Evolutionary conservation across 2,888 invertebrate species (phyloP).

Genomic region (Odontomyia ornata): DNA sequence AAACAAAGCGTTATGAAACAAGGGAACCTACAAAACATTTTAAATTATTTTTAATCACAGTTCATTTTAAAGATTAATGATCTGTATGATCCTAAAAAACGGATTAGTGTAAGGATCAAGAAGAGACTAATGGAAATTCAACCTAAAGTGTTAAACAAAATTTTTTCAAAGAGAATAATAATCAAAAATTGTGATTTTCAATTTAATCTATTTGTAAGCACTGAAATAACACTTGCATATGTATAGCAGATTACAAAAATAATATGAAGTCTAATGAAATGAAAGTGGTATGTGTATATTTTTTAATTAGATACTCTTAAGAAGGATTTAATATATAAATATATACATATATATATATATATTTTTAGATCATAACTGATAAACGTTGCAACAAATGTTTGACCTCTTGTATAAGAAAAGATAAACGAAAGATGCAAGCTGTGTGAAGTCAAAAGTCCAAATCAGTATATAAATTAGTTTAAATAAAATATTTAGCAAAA

Average conservation of each 20-base stretch:
- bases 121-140: constrained; percentile 12
- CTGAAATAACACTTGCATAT: constrained; percentile 4
- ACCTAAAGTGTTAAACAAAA: neutral
- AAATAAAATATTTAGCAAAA: neutral
- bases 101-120: neutral
- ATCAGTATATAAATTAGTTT: constrained; percentile 6
- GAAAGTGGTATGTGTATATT: constrained; percentile 29
- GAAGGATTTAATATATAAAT: constrained; percentile 29
- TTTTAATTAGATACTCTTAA: constrained; percentile 17
- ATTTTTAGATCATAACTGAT: neutral
- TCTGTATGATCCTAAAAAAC: neutral
- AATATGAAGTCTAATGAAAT: neutral
- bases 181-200: constrained; percentile 36
- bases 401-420: no score
- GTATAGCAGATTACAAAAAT: neutral
- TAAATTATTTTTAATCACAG: neutral
- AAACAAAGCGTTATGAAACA: neutral
- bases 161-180: constrained; percentile 15
- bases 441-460: neutral
- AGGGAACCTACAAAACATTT: constrained; percentile 22
- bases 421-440: neutral
- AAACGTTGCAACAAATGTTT: neutral
- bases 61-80: no score
- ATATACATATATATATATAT: neutral
- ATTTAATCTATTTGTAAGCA: constrained; percentile 3